Percentiles rank a stretch among this genome's conserved stretches.
Conservation (phyloP, 2,113 vertebrate genomes). For the Sebastes schlegelii region DNA sequence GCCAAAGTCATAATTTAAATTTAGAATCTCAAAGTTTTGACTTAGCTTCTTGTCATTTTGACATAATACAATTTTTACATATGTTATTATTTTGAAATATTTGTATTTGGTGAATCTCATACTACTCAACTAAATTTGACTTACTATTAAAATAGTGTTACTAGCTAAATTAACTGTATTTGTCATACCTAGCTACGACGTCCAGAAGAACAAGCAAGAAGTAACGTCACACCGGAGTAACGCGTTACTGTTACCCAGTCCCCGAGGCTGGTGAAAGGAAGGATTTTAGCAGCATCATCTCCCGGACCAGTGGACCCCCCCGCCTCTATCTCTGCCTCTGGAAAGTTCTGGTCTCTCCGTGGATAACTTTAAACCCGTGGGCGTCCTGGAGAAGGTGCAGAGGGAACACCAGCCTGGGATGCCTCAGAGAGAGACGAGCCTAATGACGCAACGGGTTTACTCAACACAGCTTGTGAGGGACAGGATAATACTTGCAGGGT, state of each 20-base stretch:
- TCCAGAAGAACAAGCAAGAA: no score
- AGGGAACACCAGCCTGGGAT: conserved; percentile 53
- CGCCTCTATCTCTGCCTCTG: not conserved
- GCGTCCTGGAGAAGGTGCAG: conserved; percentile 29
- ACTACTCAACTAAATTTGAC: not conserved
- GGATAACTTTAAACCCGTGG: conserved; percentile 23
- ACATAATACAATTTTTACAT: not conserved
- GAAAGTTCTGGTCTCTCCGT: conserved; percentile 5
- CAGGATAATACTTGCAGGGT: conserved; percentile 75
- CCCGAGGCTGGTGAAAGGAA: no score
- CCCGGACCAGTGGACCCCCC: not conserved
- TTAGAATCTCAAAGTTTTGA: not conserved
- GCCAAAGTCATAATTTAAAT: not conserved
- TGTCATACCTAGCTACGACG: no score
- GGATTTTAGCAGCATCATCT: not conserved
- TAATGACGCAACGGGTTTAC: conserved; percentile 79
- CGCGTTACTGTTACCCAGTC: no score
- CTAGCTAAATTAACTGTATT: no score
- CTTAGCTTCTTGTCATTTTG: not conserved
- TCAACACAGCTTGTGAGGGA: conserved; percentile 62
- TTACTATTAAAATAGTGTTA: not conserved
- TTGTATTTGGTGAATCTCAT: not conserved
- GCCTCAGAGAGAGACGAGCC: conserved; percentile 59
- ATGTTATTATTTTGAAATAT: not conserved
- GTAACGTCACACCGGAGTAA: not conserved